Evolutionary conservation across 2,113 vertebrate species (phyloP).

Genomic region (Pelecanoides urinatrix): DNA sequence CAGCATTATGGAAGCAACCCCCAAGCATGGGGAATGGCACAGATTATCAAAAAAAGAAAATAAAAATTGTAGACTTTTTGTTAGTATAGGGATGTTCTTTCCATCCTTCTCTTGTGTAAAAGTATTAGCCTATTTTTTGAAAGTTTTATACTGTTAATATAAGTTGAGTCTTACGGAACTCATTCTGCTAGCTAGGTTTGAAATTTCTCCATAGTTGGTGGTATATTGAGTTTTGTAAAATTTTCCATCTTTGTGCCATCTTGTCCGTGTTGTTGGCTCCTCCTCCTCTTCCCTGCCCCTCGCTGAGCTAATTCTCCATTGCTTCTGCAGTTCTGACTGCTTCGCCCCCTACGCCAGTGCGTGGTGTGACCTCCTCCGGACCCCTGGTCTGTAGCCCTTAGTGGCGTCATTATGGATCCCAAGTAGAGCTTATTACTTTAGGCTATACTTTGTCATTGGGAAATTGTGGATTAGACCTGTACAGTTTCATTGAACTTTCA

Average conservation of each 20-base stretch:
- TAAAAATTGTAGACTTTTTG: not conserved
- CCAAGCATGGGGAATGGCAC: not conserved
- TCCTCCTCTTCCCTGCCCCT: not conserved
- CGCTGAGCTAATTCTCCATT: not conserved
- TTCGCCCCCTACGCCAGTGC: rapidly evolving
- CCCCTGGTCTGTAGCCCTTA: too few species aligned
- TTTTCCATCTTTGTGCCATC: not conserved
- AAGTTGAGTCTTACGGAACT: not conserved
- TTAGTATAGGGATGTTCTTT: not conserved
- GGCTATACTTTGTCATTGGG: not conserved
- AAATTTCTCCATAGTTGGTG: not conserved
- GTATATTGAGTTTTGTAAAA: not conserved
- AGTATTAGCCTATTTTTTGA: not conserved
- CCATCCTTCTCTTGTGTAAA: not conserved
- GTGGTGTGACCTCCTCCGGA: rapidly evolving
- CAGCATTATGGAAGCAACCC: not conserved
- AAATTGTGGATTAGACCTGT: not conserved
- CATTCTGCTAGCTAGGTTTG: not conserved
- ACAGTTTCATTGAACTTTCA: not conserved
- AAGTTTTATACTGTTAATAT: not conserved
- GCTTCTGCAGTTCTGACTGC: not conserved
- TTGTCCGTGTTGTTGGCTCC: not conserved
- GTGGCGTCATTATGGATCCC: rapidly evolving
- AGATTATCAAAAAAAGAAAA: not conserved
- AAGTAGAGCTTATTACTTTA: not conserved